Base-by-base conservation (phyloP, 2,797 vertebrate genomes). In the Acanthurus tractus region DNA sequence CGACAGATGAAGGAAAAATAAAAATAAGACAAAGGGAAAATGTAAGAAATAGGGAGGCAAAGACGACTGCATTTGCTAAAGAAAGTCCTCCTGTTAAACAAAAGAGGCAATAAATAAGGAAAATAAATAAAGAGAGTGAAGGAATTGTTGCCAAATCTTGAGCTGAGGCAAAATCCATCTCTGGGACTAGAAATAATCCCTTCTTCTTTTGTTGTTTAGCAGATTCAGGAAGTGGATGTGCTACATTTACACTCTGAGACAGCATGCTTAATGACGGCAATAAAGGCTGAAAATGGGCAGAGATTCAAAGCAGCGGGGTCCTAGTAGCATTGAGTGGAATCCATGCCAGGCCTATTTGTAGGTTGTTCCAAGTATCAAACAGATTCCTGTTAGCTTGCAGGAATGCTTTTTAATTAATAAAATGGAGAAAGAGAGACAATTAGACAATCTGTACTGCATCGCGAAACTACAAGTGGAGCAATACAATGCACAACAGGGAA, bases 331-430 rank as follows among this genome's bases (percentile, higher is more conserved):
- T 65, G 73, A 79, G 55, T 42, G 44, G 74, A 88, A 80, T 64
- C 66, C 23, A 55, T 81, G 90, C 91, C 93, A 94, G 91, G 70
- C 88, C 74, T 87, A 82, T 92, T 91, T 91, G 91, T 89, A 88
- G 83, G 83, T 84, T 83, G 85, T 70, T 82, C 55, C 57, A 58
- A 76, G 78, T 83, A 93, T 90, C 89, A 93, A 91, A 92, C 76
- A 76, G 76, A 82, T 88, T 76, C 55, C 65, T 78, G 82, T 74
- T 82, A 18, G 84, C 86, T 91, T 56, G 18, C 76, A 88, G 83
- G 77, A 86, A 88, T 70, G 78, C 70, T 87, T 88, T 94, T 91
- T 88, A 89, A 94, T 92, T 92, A 90, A 85, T 86, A 91, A 90
- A 91, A 93, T 88, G 71, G 83, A 89, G 74, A 52, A 67, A 74